These are phyloP conservation scores for Melanotaenia trifasciata DNA, from an alignment of 2,797 vertebrate genomes.

Conservation along the genomic window DNA sequence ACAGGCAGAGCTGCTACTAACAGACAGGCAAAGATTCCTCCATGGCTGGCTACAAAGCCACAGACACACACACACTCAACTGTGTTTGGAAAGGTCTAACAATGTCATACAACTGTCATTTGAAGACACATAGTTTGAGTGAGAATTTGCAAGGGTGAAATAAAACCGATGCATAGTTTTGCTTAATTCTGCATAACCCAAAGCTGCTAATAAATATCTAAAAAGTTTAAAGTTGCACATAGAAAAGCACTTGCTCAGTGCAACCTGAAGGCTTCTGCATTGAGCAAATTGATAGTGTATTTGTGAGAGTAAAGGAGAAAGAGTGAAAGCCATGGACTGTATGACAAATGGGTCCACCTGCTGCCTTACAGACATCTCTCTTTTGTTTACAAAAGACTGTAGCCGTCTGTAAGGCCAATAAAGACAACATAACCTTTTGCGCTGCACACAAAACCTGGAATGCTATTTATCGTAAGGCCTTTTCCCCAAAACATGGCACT, in stretches of 20 bases:
- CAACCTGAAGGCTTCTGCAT: slow-evolving; percentile 3
- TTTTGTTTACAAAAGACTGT: slow-evolving; percentile 70
- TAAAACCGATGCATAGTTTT: slow-evolving; percentile 66
- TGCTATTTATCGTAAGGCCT: slow-evolving; percentile 66
- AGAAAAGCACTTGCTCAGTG: slow-evolving; percentile 6
- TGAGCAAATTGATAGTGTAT: slow-evolving; percentile 14
- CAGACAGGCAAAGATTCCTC: slow-evolving; percentile 72
- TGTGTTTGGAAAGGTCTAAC: slow-evolving; percentile 78
- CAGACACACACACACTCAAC: slow-evolving; percentile 60
- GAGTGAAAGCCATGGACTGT: slow-evolving; percentile 22
- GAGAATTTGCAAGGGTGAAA: slow-evolving; percentile 66
- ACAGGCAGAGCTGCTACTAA: slow-evolving; percentile 64
- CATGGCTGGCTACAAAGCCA: slow-evolving; percentile 53
- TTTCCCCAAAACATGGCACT: slow-evolving; percentile 72
- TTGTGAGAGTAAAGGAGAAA: slow-evolving; percentile 23
- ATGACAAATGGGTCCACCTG: slow-evolving; percentile 76
- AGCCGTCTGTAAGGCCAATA: slow-evolving; percentile 69
- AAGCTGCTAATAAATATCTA: slow-evolving; percentile 23
- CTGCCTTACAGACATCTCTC: slow-evolving; percentile 60
- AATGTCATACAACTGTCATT: slow-evolving; percentile 72
- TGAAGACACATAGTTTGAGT: slow-evolving; percentile 70
- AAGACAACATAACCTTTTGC: slow-evolving; percentile 73
- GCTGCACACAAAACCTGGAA: slow-evolving; percentile 68
- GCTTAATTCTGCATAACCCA: slow-evolving; percentile 48
- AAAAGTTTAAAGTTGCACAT: slow-evolving; percentile 4